Conservation (phyloP, 2,888 invertebrate genomes). For the Polydrusus tereticollis region DNA sequence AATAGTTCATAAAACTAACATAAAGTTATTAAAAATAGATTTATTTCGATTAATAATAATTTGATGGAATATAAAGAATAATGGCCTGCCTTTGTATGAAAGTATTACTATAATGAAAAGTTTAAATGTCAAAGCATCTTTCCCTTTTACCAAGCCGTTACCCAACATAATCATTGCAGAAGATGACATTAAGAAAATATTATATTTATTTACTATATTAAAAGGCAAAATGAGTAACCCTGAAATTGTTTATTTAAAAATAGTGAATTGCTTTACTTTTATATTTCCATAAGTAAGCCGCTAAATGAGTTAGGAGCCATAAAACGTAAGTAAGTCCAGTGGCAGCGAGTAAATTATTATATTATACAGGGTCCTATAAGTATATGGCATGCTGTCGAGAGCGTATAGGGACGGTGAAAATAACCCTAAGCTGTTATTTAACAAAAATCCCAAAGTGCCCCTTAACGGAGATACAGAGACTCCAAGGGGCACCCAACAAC, state of each 20-base stretch:
- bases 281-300: not conserved
- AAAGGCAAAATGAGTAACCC: not conserved
- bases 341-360: too few relatives aligned
- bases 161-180: constrained; percentile 5
- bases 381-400: too few relatives aligned
- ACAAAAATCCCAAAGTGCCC: too few relatives aligned
- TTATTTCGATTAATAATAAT: not conserved
- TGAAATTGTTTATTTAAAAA: constrained; percentile 1
- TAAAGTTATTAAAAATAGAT: not conserved
- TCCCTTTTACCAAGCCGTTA: not conserved
- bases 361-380: too few relatives aligned
- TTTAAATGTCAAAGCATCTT: constrained; percentile 1
- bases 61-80: not conserved
- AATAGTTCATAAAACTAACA: too few relatives aligned
- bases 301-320: not conserved
- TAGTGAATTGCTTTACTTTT: not conserved
- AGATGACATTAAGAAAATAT: constrained; percentile 12
- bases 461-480: too few relatives aligned
- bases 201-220: not conserved
- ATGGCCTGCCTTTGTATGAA: not conserved
- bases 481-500: too few relatives aligned
- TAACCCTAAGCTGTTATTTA: too few relatives aligned
- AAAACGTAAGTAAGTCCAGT: too few relatives aligned
- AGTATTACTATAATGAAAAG: not conserved
- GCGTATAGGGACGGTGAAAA: too few relatives aligned